Conservation (phyloP, 1,140 invertebrate genomes). For the Eciton burchellii region DNA sequence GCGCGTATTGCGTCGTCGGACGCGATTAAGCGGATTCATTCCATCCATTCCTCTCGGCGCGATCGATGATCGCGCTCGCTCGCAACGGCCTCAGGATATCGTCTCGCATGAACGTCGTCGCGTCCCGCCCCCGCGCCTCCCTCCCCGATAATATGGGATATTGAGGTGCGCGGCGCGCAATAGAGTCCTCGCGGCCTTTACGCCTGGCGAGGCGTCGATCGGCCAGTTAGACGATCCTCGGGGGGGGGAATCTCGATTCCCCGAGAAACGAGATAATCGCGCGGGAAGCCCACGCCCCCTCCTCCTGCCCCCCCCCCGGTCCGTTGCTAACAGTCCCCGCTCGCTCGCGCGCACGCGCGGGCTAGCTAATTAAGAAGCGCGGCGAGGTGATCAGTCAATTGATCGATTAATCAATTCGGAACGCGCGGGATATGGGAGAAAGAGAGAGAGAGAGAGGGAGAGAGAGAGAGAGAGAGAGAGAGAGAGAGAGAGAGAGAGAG, state of each 20-base stretch:
- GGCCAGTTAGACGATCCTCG: constrained; percentile 11
- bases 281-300: not conserved
- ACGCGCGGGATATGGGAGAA: not conserved
- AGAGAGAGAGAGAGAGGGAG: no score
- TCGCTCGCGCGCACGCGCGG: constrained; percentile 4
- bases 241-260: not conserved
- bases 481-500: no score
- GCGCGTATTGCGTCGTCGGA: constrained; percentile 69
- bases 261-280: no score
- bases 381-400: constrained; percentile 52
- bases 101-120: not conserved
- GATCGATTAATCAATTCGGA: constrained; percentile 64
- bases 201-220: not conserved
- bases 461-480: no score
- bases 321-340: constrained; percentile 3
- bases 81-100: constrained; percentile 15
- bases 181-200: not conserved
- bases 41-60: constrained; percentile 69
- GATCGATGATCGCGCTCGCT: constrained; percentile 72
- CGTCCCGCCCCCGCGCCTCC: no score
- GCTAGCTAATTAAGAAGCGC: constrained; percentile 47
- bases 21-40: constrained; percentile 75
- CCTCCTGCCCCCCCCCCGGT: not conserved
- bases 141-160: not conserved
- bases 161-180: not conserved